Conservation (phyloP, 2,797 vertebrate species). For the Pampus argenteus region DNA sequence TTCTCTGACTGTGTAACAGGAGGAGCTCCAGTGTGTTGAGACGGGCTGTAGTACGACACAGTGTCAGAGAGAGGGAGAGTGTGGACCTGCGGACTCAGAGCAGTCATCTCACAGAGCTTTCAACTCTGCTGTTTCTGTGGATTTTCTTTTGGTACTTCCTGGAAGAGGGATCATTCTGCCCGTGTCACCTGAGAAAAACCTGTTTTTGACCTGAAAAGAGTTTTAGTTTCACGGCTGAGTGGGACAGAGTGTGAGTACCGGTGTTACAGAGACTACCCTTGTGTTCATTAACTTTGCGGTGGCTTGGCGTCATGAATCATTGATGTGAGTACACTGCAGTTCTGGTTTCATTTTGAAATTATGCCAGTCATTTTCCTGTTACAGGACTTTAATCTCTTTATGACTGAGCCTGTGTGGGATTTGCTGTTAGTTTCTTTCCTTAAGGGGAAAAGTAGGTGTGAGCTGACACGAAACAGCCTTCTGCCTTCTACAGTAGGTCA, state of each 20-base stretch:
- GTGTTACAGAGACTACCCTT: conserved; percentile 50
- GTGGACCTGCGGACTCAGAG: conserved; percentile 64
- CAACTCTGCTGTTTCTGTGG: conserved; percentile 59
- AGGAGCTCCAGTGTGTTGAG: conserved; percentile 64
- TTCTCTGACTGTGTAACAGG: conserved; percentile 58
- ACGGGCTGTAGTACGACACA: conserved; percentile 74
- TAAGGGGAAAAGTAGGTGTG: conserved; percentile 71
- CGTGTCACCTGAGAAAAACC: conserved; percentile 42
- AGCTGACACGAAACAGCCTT: conserved; percentile 72
- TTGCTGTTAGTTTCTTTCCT: conserved; percentile 65
- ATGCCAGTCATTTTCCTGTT: conserved; percentile 50
- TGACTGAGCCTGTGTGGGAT: conserved; percentile 34
- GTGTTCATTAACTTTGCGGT: conserved; percentile 74
- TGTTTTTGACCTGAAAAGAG: conserved; percentile 40
- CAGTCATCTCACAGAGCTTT: conserved; percentile 60
- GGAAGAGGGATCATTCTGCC: conserved; percentile 41
- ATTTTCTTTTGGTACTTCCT: conserved; percentile 55
- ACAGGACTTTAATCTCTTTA: conserved; percentile 51
- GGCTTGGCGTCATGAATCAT: conserved; percentile 74
- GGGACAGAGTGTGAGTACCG: conserved; percentile 69
- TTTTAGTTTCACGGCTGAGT: conserved; percentile 53
- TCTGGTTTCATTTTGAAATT: conserved; percentile 71
- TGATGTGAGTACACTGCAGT: conserved; percentile 65
- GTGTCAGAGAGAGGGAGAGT: conserved; percentile 69
- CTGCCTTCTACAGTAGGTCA: conserved; percentile 65